phyloP scores from a whole-genome alignment of 2,888 invertebrate species.

The Pammene fasciana region DNA sequence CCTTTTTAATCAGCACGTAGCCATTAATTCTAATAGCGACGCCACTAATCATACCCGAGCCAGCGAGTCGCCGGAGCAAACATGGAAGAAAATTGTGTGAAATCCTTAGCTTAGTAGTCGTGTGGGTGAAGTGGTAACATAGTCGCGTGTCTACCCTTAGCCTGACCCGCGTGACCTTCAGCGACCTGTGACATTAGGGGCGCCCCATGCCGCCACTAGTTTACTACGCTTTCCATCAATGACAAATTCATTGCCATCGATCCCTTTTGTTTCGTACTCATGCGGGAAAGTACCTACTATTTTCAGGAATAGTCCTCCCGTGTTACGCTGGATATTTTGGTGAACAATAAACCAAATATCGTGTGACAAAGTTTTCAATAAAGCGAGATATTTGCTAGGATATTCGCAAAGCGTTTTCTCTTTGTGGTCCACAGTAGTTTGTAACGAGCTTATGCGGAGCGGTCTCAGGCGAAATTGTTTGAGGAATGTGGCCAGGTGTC shows the following conservation, averaged over 20 bases:
- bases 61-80: conserved; percentile 36
- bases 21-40: conserved; percentile 61
- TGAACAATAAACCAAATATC: conserved; percentile 16
- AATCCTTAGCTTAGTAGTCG: conserved; percentile 35
- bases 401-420: conserved; percentile 73
- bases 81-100: conserved; percentile 41
- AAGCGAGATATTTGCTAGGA: conserved; percentile 69
- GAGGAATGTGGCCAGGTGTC: conserved; percentile 73
- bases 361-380: conserved; percentile 65
- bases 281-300: conserved; percentile 10
- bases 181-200: conserved; percentile 65
- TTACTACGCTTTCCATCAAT: conserved; percentile 50
- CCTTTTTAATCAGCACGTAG: conserved; percentile 68
- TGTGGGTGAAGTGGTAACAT: conserved; percentile 47
- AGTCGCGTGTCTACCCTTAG: conserved; percentile 65
- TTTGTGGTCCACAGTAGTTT: conserved; percentile 65
- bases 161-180: conserved; percentile 59
- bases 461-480: conserved; percentile 74
- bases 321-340: not conserved
- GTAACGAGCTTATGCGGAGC: conserved; percentile 78
- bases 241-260: conserved; percentile 40
- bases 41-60: conserved; percentile 42
- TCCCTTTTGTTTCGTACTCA: conserved; percentile 29
- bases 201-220: conserved; percentile 53
- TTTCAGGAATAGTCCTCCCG: not conserved